phyloP scores from a whole-genome alignment of 2,888 invertebrate species.

The Fragum fragum region DNA sequence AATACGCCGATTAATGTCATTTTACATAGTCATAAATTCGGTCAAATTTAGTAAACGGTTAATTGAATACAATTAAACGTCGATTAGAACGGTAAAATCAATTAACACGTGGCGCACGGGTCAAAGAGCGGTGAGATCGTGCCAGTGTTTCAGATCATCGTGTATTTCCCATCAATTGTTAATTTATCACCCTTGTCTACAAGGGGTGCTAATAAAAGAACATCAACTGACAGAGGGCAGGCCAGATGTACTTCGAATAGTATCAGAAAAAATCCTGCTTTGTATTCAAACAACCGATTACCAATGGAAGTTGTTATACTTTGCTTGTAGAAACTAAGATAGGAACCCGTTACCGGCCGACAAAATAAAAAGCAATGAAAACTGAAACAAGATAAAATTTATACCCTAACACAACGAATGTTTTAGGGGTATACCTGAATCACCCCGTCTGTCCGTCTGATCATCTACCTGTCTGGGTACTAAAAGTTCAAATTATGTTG shows the following conservation, averaged over 20 bases:
- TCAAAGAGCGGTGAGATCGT: slow-evolving; percentile 2
- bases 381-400: too few species aligned
- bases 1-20: not conserved
- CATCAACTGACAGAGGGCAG: not conserved
- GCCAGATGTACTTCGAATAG: slow-evolving; percentile 2
- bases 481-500: too few species aligned
- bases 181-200: slow-evolving; percentile 5
- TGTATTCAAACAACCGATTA: too few species aligned
- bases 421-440: too few species aligned
- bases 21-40: not conserved
- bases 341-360: too few species aligned
- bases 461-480: too few species aligned
- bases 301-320: too few species aligned
- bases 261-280: too few species aligned
- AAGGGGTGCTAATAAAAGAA: not conserved
- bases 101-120: slow-evolving; percentile 1
- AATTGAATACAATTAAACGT: not conserved
- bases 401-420: too few species aligned
- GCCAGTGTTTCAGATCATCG: not conserved
- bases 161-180: slow-evolving; percentile 24
- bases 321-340: too few species aligned
- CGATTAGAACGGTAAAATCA: slow-evolving; percentile 3
- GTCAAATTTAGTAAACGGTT: not conserved
- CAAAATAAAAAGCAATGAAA: too few species aligned
- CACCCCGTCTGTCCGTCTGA: too few species aligned